A percentile compares a stretch with the other conserved stretches of the same genome.
Evolutionary conservation across 2,888 invertebrate species (phyloP).

Genomic region (Melinaea menophilus): DNA sequence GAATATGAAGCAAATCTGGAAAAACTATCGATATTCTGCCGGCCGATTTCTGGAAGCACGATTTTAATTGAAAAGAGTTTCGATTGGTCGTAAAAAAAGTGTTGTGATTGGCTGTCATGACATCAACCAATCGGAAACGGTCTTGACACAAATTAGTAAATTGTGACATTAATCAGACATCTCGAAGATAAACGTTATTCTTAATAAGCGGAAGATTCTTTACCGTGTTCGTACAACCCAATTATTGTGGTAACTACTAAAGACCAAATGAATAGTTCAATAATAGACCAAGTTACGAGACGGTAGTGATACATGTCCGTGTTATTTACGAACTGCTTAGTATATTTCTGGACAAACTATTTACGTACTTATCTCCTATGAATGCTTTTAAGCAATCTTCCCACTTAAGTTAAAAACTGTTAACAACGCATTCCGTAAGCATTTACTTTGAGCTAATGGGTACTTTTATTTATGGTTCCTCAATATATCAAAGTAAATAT

Average conservation of each 20-base stretch:
- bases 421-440: slow-evolving; percentile 24
- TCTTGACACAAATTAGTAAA: too few species aligned
- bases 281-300: slow-evolving; percentile 18
- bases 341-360: slow-evolving; percentile 34
- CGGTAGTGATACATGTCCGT: slow-evolving; percentile 26
- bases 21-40: too few species aligned
- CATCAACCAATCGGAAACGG: too few species aligned
- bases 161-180: too few species aligned
- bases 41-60: too few species aligned
- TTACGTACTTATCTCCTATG: slow-evolving; percentile 33
- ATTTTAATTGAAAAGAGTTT: too few species aligned
- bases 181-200: too few species aligned
- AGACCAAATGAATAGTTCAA: too few species aligned
- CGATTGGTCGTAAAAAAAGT: too few species aligned
- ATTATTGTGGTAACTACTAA: not conserved
- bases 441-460: slow-evolving; percentile 18
- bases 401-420: slow-evolving; percentile 28
- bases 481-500: not conserved
- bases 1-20: too few species aligned
- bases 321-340: slow-evolving; percentile 27
- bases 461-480: slow-evolving; percentile 11
- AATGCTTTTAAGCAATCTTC: slow-evolving; percentile 31
- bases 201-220: too few species aligned
- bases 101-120: too few species aligned
- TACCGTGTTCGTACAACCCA: not conserved